Base-by-base conservation (phyloP, 2,797 vertebrate species). In the Coccyzus lansbergi region DNA sequence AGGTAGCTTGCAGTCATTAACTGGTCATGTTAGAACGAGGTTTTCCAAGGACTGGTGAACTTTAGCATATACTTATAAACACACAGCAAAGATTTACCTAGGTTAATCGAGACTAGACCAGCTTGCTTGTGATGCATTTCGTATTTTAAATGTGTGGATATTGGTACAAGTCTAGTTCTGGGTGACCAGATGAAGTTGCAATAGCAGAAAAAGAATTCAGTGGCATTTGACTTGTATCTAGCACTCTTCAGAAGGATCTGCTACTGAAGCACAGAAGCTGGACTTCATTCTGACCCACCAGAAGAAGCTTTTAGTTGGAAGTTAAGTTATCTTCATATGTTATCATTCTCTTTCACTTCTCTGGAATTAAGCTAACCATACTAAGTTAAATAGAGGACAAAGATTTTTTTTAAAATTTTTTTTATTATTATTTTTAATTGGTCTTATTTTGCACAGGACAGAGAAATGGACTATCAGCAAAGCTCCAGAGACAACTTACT, bases 391-490 rank as follows among this genome's bases (percentile, higher is more conserved):
- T 29, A 72, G 84, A 53, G 59, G 53, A 76, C 55, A 70, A 88
- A 93, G 71, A 26, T 52, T n/a, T n/a, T n/a, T n/a, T n/a, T 64
- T 44, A 12, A 86, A 31, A 19, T 88, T 81, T 60, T 55, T 67
- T 15, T 12, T 90, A 72, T 77, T 65, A 38, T 38, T 38, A 93
- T 40, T 96, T 63, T 85, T 60, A 76, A 84, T 53, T 96, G 76
- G 9, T 53, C 17, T 46, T 76, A 26, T 49, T 95, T 59, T 95
- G 85, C 90, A 67, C 97, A 99, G 99, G 99, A 99, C 97, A 98
- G 98, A 98, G 99, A 99, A 97, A 99, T 99, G 98, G 98, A 98
- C 97, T 99, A 98, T 96, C 98, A 98, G 83, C 99, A 99, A 97
- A 99, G 99, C 97, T 99, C 99, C 89, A 98, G 98, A 95, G 98